Evolutionary conservation across 2,113 vertebrate genomes (phyloP).

Genomic region (Myodes glareolus): DNA sequence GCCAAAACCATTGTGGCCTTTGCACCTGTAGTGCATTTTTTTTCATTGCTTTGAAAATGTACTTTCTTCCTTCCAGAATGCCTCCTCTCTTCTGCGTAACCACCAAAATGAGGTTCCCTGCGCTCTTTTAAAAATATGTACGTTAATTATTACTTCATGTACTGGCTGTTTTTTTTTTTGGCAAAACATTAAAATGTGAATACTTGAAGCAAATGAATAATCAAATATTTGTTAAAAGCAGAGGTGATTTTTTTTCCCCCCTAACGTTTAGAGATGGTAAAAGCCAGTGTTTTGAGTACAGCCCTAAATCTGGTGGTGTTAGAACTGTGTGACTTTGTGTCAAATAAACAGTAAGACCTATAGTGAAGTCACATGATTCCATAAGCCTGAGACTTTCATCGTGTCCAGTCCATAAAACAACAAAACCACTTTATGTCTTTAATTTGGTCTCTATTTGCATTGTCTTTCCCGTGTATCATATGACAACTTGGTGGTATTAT

Average conservation of each 20-base stretch:
- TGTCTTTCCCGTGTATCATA: conserved; percentile 79
- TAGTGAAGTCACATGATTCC: conserved; percentile 79
- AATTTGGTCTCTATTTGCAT: conserved; percentile 77
- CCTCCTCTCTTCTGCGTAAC: conserved; percentile 40
- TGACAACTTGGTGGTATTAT: conserved; percentile 86
- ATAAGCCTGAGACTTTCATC: conserved; percentile 82
- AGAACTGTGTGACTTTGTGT: conserved; percentile 78
- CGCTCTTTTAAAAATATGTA: conserved; percentile 70
- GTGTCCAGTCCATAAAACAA: conserved; percentile 71
- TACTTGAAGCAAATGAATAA: conserved; percentile 76
- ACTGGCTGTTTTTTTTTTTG: conserved; percentile 45
- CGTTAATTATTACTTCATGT: conserved; percentile 77
- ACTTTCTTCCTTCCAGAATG: conserved; percentile 69
- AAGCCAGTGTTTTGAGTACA: conserved; percentile 72
- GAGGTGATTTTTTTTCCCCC: conserved; percentile 38
- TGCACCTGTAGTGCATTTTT: conserved; percentile 81
- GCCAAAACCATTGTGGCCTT: conserved; percentile 88
- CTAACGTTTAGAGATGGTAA: conserved; percentile 76
- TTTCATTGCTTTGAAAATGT: neutral
- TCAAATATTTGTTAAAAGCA: conserved; percentile 76
- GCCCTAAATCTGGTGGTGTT: conserved; percentile 63
- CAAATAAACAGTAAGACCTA: conserved; percentile 67
- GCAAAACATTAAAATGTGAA: conserved; percentile 79
- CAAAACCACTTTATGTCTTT: conserved; percentile 77
- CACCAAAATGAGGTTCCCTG: conserved; percentile 67